phyloP scores from a whole-genome alignment of 2,113 vertebrate genomes.

The Ahaetulla prasina region DNA sequence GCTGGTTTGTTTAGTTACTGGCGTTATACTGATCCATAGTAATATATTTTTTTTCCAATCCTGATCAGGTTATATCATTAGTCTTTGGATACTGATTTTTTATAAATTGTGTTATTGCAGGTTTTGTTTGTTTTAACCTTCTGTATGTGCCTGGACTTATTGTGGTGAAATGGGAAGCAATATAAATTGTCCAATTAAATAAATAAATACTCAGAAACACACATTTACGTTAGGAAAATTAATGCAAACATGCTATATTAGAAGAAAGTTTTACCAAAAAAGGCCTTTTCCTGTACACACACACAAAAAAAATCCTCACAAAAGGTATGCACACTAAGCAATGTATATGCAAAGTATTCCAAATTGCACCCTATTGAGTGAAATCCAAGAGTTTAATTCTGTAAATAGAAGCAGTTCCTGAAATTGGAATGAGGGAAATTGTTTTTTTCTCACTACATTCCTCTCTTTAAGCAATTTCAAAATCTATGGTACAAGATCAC shows the following conservation, averaged over 20 bases:
- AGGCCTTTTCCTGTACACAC: neutral
- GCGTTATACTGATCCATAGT: neutral
- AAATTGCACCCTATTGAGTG: neutral
- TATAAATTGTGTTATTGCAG: neutral
- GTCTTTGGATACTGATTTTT: neutral
- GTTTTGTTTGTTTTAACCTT: neutral
- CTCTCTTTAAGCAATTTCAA: neutral
- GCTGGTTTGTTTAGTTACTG: neutral
- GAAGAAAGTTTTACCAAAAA: neutral
- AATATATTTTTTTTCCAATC: neutral
- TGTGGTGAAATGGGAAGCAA: neutral
- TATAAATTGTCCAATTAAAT: neutral
- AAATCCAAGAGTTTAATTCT: neutral
- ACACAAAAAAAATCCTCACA: neutral
- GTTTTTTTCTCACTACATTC: neutral
- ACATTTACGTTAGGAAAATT: neutral
- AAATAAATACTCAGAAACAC: neutral
- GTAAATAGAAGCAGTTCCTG: neutral
- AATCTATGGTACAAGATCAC: neutral
- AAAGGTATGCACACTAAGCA: neutral
- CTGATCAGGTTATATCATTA: neutral
- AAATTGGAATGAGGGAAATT: neutral
- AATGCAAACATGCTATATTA: neutral
- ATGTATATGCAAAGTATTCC: neutral
- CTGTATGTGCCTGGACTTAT: neutral